A percentile compares a stretch with the other conserved stretches of the same genome.
phyloP scores from a whole-genome alignment of 1,140 invertebrate species.

The Megalonaias nervosa region DNA sequence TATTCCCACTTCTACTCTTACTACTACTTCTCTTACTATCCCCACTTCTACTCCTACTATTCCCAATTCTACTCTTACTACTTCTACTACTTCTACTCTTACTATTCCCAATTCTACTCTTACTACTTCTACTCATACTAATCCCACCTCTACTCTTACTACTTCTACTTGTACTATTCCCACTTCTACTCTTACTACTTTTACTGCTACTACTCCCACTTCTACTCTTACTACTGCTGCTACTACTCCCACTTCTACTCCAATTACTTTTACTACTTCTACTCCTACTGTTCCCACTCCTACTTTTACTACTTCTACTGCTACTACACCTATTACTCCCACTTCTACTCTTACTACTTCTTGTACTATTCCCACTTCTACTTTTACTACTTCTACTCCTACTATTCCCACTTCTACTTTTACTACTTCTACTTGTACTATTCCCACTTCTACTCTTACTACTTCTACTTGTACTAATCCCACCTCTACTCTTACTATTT shows the following conservation, averaged over 20 bases:
- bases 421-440: conserved; percentile 1
- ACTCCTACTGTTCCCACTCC: conserved; percentile 2
- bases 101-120: conserved; percentile 10
- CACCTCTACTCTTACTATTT: no score
- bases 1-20: conserved; percentile 15
- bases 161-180: no score
- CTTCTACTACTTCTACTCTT: conserved; percentile 30
- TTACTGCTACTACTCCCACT: conserved; percentile 9
- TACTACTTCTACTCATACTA: conserved; percentile 31
- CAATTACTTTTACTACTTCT: conserved; percentile 5
- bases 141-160: not conserved
- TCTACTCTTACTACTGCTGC: conserved; percentile 10
- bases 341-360: conserved; percentile 16
- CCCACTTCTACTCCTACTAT: conserved; percentile 22
- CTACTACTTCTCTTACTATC: conserved; percentile 28
- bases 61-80: conserved; percentile 31
- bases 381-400: not conserved
- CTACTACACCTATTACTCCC: conserved; percentile 7
- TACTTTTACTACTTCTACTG: conserved; percentile 12
- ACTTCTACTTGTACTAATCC: no score
- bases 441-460: not conserved
- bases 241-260: no score
- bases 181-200: no score
- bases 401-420: conserved; percentile 3
- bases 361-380: conserved; percentile 12